Percentiles rank a stretch among this genome's conserved stretches.
Evolutionary conservation across 2,797 vertebrate genomes (phyloP).

Genomic region (Anableps anableps): DNA sequence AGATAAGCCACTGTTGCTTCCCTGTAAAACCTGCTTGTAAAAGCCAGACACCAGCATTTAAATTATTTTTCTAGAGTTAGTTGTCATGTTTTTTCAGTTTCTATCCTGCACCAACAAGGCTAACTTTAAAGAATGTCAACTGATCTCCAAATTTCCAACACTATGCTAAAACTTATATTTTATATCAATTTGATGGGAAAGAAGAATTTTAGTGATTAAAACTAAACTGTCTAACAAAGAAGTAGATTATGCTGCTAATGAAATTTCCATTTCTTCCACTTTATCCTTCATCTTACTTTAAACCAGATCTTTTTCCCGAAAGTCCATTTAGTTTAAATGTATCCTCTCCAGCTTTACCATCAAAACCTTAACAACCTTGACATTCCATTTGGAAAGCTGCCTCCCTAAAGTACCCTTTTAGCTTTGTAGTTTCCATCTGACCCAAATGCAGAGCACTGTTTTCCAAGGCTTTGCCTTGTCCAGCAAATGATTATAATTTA

Average conservation of each 20-base stretch:
- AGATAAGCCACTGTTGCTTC: too few relatives aligned
- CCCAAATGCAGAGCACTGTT: conserved; percentile 11
- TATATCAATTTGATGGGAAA: background rate
- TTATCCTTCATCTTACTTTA: background rate
- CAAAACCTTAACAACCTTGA: conserved; percentile 3
- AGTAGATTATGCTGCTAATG: background rate
- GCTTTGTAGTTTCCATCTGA: conserved; percentile 5
- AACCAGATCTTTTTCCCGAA: background rate
- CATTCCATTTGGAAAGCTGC: background rate
- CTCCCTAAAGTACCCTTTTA: background rate
- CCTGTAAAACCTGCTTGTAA: background rate
- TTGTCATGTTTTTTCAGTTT: background rate
- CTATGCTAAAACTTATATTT: background rate
- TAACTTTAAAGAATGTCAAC: background rate
- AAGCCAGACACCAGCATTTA: background rate
- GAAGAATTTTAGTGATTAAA: background rate
- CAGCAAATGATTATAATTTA: conserved; percentile 55
- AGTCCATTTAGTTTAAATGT: background rate
- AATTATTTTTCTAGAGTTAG: background rate
- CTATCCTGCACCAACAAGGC: background rate
- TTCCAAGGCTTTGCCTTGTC: conserved; percentile 9
- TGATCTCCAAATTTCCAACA: background rate
- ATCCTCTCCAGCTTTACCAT: background rate
- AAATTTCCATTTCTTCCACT: background rate
- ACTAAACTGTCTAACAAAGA: background rate